phyloP scores from a whole-genome alignment of 2,797 vertebrate genomes.

The Bradypodion pumilum region DNA sequence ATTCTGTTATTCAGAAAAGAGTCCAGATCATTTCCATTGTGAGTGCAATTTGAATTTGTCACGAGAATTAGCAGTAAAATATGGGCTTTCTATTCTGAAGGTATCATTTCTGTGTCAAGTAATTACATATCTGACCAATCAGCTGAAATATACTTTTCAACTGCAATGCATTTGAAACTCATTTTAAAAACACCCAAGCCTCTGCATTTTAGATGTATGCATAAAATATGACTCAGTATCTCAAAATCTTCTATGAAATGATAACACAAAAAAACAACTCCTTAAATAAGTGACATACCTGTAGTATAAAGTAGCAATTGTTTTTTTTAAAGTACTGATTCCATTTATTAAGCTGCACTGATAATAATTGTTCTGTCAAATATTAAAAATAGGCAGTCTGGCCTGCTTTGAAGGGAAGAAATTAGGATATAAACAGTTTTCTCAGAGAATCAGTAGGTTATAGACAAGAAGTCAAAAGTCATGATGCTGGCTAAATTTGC shows the following conservation, averaged over 20 bases:
- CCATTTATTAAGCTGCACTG: background rate
- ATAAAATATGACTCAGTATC: constrained; percentile 2
- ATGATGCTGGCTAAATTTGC: background rate
- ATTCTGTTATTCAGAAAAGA: background rate
- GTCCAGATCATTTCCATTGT: background rate
- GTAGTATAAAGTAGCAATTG: background rate
- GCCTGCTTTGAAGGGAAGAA: background rate
- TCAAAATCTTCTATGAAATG: background rate
- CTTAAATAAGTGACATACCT: constrained; percentile 1
- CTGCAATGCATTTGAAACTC: constrained; percentile 3
- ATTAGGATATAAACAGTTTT: background rate
- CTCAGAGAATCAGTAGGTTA: background rate
- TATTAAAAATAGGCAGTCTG: background rate
- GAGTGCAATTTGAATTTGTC: constrained; percentile 12
- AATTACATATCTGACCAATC: constrained; percentile 36
- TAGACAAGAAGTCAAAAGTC: background rate
- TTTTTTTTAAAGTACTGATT: constrained; percentile 29
- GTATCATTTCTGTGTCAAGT: constrained; percentile 11
- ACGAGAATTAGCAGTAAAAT: constrained; percentile 39
- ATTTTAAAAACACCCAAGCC: background rate
- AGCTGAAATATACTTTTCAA: constrained; percentile 1
- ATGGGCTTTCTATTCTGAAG: background rate
- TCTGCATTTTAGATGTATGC: constrained; percentile 21
- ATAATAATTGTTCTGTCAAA: constrained; percentile 9
- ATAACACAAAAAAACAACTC: background rate